Base-by-base conservation (phyloP, 2,888 invertebrate genomes). In the Dolichomitus sp. region DNA sequence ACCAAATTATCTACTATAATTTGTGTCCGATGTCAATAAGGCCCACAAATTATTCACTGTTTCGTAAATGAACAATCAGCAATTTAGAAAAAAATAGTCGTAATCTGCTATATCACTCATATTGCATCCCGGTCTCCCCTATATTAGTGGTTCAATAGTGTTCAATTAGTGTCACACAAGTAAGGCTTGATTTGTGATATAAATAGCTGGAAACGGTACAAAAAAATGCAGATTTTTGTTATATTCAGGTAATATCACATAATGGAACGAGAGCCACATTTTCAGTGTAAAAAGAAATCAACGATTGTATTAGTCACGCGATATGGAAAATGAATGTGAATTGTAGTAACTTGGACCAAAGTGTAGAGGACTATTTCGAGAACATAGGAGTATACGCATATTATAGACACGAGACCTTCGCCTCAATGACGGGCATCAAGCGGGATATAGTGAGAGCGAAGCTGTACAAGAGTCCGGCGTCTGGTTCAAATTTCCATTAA, bases 401-500 rank as follows among this genome's bases (percentile, higher is more conserved):
- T 48, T 37, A 30, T 48, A 48, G 45, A 45, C 1, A 50, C 17
- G 19, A 57, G 72, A 73, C 66, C 65, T 68, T 79, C 59, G 79
- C 27, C 59, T 79, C 66, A 74, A 80, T 63, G 73, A 61, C 61
- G 68, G 52, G 23, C 73, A 74, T 74, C 61, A 68, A 59, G 48
- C 45, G 73, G 52, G 54, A 42, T 30, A 27, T 23, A 37, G 54
- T 23, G 48, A 17, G 19, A 66, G 66, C 17, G 30, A 33, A 17
- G 37, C 48, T 12, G 12, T 54, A 48, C 37, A 54, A 4, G 73
- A 48, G 57, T 54, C 78, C 57, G 72, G 48, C 65, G 50, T 65
- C 73, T 66, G 66, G 59, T 79, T 79, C 40, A 79, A 79, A 79
- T 73, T 73, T 66, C 66, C 73, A 79, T 79, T 79, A 79, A 37